Evolutionary conservation across 2,113 vertebrate species (phyloP).

Genomic region (Telmatochromis sp.): DNA sequence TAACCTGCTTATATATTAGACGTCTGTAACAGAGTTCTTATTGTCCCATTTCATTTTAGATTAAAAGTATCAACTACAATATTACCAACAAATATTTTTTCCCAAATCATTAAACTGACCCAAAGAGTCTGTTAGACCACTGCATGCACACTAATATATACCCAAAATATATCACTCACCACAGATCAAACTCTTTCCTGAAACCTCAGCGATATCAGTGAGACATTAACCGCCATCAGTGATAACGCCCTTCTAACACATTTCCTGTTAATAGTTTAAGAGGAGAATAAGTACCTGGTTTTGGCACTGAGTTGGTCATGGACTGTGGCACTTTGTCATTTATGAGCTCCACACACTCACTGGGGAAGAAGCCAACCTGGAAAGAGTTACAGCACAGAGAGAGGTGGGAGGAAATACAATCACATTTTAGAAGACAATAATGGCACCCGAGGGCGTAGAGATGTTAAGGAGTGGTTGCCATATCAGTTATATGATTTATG

Average conservation of each 20-base stretch:
- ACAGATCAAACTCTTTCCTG: not conserved
- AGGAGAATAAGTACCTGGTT: slow-evolving; percentile 79
- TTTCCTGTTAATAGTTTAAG: not conserved
- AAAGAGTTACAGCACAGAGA: not conserved
- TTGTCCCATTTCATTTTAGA: not conserved
- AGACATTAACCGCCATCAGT: not conserved
- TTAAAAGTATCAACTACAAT: not conserved
- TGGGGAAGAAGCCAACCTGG: slow-evolving; percentile 96
- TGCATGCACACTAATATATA: not conserved
- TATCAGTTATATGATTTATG: not conserved
- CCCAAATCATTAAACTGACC: not conserved
- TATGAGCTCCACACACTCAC: slow-evolving; percentile 96
- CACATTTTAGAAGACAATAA: not conserved
- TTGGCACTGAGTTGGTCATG: slow-evolving; percentile 92
- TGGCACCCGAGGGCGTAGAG: not conserved
- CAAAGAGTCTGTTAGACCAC: not conserved
- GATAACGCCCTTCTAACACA: not conserved
- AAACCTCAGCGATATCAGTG: not conserved
- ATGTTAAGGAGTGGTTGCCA: not conserved
- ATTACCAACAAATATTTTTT: not conserved
- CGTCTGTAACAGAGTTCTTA: not conserved
- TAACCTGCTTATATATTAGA: not conserved
- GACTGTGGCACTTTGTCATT: slow-evolving; percentile 98
- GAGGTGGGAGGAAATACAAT: not conserved
- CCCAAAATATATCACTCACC: not conserved